These are phyloP conservation scores for Apotomis turbidana DNA, from an alignment of 2,888 invertebrate species.

Conservation along the genomic window DNA sequence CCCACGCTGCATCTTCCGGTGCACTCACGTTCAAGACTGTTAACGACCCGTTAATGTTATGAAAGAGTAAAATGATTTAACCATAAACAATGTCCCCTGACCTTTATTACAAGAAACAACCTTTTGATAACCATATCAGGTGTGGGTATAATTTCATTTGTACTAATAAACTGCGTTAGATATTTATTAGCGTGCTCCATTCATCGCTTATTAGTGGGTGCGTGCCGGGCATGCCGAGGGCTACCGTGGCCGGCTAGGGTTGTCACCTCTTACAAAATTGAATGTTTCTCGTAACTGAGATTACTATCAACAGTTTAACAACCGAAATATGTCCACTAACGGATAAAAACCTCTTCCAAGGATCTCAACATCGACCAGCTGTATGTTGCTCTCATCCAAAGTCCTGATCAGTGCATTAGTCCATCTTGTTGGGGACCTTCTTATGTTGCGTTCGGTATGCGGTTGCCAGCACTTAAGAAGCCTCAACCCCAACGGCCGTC, in stretches of 20 bases:
- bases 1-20: too few species aligned
- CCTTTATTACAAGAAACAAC: slow-evolving; percentile 19
- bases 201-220: slow-evolving; percentile 73
- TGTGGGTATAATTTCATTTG: slow-evolving; percentile 54
- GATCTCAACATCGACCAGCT: too few species aligned
- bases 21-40: background rate
- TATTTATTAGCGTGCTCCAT: slow-evolving; percentile 68
- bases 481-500: too few species aligned
- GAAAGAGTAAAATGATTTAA: slow-evolving; percentile 1
- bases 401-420: too few species aligned
- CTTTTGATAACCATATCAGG: slow-evolving; percentile 39
- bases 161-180: slow-evolving; percentile 50
- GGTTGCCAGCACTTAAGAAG: too few species aligned
- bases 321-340: too few species aligned
- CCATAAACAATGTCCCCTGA: slow-evolving; percentile 12
- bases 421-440: too few species aligned
- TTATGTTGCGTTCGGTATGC: too few species aligned
- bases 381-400: too few species aligned
- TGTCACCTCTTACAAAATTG: slow-evolving; percentile 31
- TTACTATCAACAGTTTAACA: too few species aligned
- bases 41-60: background rate
- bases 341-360: too few species aligned
- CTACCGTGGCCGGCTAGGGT: slow-evolving; percentile 51
- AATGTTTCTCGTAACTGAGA: too few species aligned
- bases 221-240: slow-evolving; percentile 70